Conservation (phyloP, 2,113 vertebrate species). For the Melanotaenia duboulayi region DNA sequence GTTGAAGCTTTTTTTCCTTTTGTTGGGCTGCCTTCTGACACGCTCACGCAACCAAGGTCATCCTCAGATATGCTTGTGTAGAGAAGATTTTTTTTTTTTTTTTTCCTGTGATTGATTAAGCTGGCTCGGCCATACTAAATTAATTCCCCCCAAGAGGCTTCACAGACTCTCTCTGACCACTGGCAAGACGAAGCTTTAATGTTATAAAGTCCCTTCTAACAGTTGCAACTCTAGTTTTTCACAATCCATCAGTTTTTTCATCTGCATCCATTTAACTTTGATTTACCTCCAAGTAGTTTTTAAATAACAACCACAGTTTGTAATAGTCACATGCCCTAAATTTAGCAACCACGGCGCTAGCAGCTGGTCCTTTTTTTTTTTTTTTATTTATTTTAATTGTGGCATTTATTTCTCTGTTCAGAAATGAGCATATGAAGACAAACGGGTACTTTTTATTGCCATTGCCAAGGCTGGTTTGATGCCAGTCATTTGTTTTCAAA, state of each 20-base stretch:
- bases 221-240: slow-evolving; percentile 24
- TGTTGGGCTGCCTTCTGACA: neutral
- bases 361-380: slow-evolving; percentile 37
- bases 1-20: slow-evolving; percentile 2
- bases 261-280: slow-evolving; percentile 11
- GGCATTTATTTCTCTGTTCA: neutral
- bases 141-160: slow-evolving; percentile 41
- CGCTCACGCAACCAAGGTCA: slow-evolving; percentile 45
- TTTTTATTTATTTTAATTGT: neutral
- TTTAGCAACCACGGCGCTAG: slow-evolving; percentile 19
- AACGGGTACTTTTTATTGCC: slow-evolving; percentile 26
- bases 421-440: slow-evolving; percentile 25
- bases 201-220: slow-evolving; percentile 51
- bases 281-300: slow-evolving; percentile 15
- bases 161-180: slow-evolving; percentile 26
- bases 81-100: neutral
- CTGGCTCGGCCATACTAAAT: slow-evolving; percentile 28
- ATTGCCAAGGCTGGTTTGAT: slow-evolving; percentile 38
- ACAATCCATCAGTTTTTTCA: neutral
- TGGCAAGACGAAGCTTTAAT: slow-evolving; percentile 26
- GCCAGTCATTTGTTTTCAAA: slow-evolving; percentile 29
- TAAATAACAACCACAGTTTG: neutral
- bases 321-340: neutral
- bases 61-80: slow-evolving; percentile 5
- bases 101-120: slow-evolving; percentile 36